phyloP scores from a whole-genome alignment of 2,888 invertebrate genomes.

The Iphiclides podalirius region DNA sequence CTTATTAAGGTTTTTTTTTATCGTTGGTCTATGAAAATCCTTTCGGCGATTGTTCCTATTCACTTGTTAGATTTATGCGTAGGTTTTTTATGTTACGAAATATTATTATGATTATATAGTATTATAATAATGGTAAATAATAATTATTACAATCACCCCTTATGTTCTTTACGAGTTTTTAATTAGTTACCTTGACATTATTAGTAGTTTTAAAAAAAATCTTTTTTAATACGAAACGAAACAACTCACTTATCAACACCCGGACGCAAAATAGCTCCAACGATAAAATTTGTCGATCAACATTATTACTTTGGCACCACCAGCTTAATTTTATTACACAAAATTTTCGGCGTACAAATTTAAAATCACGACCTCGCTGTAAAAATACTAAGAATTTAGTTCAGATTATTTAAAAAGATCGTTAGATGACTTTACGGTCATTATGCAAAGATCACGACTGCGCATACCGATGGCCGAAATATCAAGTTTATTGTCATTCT shows the following conservation, averaged over 20 bases:
- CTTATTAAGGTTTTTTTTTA: conserved; percentile 55
- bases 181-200: too few relatives aligned
- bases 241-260: conserved; percentile 16
- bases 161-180: too few relatives aligned
- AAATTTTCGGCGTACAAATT: conserved; percentile 32
- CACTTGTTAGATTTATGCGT: conserved; percentile 23
- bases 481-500: conserved; percentile 29
- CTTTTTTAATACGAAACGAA: background rate
- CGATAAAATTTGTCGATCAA: conserved; percentile 19
- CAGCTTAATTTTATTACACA: conserved; percentile 21
- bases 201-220: too few relatives aligned
- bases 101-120: too few relatives aligned
- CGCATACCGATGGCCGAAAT: conserved; percentile 31
- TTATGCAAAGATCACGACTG: conserved; percentile 34
- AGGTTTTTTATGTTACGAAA: too few relatives aligned
- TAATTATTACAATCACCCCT: too few relatives aligned
- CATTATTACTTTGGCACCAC: conserved; percentile 21
- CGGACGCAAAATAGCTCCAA: conserved; percentile 14
- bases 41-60: conserved; percentile 40
- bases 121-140: too few relatives aligned
- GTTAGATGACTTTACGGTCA: conserved; percentile 34
- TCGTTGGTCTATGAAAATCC: conserved; percentile 42
- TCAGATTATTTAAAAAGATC: conserved; percentile 29
- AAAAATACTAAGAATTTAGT: conserved; percentile 30
- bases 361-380: conserved; percentile 30